Conservation (phyloP, 2,113 vertebrate genomes). For the Sorex fumeus region DNA sequence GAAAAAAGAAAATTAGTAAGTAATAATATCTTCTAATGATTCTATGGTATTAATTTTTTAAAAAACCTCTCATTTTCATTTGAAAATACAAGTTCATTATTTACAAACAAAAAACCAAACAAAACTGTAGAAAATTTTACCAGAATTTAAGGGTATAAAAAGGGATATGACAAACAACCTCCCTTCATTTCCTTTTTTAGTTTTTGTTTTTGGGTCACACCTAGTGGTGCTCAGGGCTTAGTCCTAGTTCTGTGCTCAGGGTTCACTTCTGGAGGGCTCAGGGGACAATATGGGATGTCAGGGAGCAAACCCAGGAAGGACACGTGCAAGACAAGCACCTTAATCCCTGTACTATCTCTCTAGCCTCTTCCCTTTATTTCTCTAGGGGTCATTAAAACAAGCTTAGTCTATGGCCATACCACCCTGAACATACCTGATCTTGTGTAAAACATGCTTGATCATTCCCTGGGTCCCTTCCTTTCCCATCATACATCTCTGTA, state of each 20-base stretch:
- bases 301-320: too few species aligned
- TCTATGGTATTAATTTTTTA: constrained; percentile 40
- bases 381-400: background rate
- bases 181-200: background rate
- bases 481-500: background rate
- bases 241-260: too few species aligned
- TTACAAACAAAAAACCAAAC: background rate
- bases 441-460: background rate
- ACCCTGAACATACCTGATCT: too few species aligned
- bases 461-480: background rate
- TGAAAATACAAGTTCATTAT: constrained; percentile 50
- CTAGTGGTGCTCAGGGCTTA: too few species aligned
- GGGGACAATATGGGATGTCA: too few species aligned
- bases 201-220: background rate
- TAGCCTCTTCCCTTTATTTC: too few species aligned
- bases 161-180: background rate
- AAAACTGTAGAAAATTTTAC: background rate
- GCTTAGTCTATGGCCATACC: too few species aligned
- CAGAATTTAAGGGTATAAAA: constrained; percentile 6
- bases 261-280: too few species aligned
- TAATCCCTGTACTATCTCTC: too few species aligned
- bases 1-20: constrained; percentile 58
- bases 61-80: constrained; percentile 28
- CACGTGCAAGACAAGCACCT: too few species aligned
- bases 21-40: background rate